These are phyloP conservation scores for Nerophis lumbriciformis DNA, from an alignment of 2,113 vertebrate genomes.

Conservation along the genomic window DNA sequence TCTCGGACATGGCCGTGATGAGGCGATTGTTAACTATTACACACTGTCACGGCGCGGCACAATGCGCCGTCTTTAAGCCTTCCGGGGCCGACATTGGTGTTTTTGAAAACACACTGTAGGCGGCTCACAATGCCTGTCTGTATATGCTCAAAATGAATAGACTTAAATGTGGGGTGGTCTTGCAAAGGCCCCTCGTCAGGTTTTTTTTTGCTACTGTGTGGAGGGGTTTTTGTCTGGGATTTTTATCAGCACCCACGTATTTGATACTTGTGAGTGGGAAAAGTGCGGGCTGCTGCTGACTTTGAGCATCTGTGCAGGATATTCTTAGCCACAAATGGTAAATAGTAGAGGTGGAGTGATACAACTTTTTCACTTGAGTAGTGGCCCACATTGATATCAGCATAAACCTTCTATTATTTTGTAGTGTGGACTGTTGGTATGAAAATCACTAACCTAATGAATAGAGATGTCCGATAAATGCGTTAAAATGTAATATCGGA, in stretches of 20 bases:
- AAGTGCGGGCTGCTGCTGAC: conserved; percentile 32
- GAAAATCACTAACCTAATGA: too few relatives aligned
- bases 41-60: conserved; percentile 66
- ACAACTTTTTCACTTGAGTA: too few relatives aligned
- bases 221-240: conserved; percentile 18
- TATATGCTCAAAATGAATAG: conserved; percentile 38
- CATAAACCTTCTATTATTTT: too few relatives aligned
- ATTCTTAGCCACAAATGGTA: conserved; percentile 41
- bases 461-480: too few relatives aligned
- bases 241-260: conserved; percentile 29
- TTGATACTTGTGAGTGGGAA: conserved; percentile 32
- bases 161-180: conserved; percentile 49
- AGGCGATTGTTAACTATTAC: conserved; percentile 69
- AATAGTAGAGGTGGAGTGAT: too few relatives aligned
- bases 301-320: conserved; percentile 12
- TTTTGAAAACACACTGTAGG: conserved; percentile 59
- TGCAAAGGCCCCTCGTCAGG: conserved; percentile 46
- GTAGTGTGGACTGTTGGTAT: too few relatives aligned
- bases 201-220: conserved; percentile 15
- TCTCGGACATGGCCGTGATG: conserved; percentile 67
- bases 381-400: too few relatives aligned
- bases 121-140: conserved; percentile 61
- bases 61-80: conserved; percentile 66
- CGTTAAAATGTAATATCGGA: too few relatives aligned
- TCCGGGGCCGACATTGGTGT: conserved; percentile 58